Evolutionary conservation across 1,140 invertebrate genomes (phyloP).

Genomic region (Drosophila kurseongensis): DNA sequence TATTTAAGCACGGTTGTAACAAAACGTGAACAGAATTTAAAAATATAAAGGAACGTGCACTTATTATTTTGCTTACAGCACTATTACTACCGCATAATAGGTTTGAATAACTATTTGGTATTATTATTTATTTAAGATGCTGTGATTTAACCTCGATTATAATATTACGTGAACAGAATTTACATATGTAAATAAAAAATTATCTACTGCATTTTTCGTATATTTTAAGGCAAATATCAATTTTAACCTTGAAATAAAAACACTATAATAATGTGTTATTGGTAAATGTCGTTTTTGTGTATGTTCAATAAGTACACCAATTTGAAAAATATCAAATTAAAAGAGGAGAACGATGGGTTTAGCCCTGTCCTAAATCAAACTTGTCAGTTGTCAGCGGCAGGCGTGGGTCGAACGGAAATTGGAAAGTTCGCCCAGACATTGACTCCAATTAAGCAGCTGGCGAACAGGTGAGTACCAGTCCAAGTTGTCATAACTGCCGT

Average conservation of each 20-base stretch:
- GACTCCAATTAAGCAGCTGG: conserved; percentile 46
- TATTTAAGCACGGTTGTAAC: background rate
- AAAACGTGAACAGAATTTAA: background rate
- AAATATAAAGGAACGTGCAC: background rate
- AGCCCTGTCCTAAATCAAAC: conserved; percentile 31
- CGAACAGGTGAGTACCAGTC: conserved; percentile 9
- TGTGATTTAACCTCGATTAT: too few species aligned
- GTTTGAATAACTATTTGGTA: background rate
- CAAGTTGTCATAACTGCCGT: conserved; percentile 27
- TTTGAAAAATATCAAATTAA: background rate
- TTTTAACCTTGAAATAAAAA: too few species aligned
- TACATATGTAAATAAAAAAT: background rate
- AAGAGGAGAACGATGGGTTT: background rate
- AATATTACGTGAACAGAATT: background rate
- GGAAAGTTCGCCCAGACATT: conserved; percentile 31
- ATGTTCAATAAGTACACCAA: background rate
- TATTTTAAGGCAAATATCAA: too few species aligned
- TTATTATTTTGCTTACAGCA: background rate
- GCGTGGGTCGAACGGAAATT: conserved; percentile 18
- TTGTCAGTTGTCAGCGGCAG: conserved; percentile 50
- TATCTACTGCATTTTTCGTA: too few species aligned
- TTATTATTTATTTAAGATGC: background rate
- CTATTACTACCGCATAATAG: background rate
- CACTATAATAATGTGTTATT: too few species aligned
- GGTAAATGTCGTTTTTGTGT: background rate